Base-by-base conservation (phyloP, 2,113 vertebrate species). In the Sylvia atricapilla region DNA sequence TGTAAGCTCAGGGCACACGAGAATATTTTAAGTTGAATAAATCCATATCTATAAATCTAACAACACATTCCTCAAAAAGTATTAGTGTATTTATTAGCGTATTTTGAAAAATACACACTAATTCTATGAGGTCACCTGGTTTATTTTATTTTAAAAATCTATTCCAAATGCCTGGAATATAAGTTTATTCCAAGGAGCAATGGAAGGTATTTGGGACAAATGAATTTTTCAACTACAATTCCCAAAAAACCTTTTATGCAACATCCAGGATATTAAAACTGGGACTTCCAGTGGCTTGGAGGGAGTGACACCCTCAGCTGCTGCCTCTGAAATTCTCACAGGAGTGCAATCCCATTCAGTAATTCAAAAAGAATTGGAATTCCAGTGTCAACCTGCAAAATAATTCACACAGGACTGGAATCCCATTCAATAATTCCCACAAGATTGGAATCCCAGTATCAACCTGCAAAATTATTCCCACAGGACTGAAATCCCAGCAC, bases 341-440 rank as follows among this genome's bases (percentile, higher is more conserved):
- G 6, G 19, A 33, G 12, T 56, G 31, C 19, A 50, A 53, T 28
- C 24, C 21, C 58, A 59, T n/a, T 1, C 33, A 55, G 6, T 20
- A 69, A 53, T 64, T 44, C 10, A 0, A 0, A 2, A 21, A 8
- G 5, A 2, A 8, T 41, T 41, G 35, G 37, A 75, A 84, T 30
- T 31, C 28, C 74, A 79, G 28, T 6, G 7, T 52, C 50, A 52
- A 11, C 27, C 50, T 28, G 50, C 27, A 52, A 52, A 52, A 18
- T 7, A 56, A 68, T 8, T 24, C 14, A 1, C 14, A 50, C 49
- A 27, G 49, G 49, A 50, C 2, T 15, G 49, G 13, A 50, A 49
- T 49, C 12, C 15, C 0, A 37, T 37, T 37, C 37, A 37, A 10
- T 37, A 37, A 37, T 37, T 37, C 37, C 37, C 37, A 3, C 31